Evolutionary conservation across 2,888 invertebrate species (phyloP).

Genomic region (Pristionchus japonicus): DNA sequence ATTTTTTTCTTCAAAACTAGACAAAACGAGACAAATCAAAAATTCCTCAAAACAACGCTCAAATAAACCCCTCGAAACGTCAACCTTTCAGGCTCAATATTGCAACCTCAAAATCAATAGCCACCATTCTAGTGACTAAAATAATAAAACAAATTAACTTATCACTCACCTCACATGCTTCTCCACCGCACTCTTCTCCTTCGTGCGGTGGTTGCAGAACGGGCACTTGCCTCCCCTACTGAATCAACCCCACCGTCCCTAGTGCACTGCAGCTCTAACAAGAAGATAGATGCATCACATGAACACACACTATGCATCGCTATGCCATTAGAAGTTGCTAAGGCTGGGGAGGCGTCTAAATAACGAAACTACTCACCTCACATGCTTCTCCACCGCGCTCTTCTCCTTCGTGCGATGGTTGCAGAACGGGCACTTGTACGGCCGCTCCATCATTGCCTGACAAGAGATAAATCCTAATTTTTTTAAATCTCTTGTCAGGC

Average conservation of each 20-base stretch:
- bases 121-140: too few species aligned
- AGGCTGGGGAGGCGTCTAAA: too few species aligned
- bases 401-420: constrained; percentile 64
- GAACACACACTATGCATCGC: too few species aligned
- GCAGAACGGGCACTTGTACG: constrained; percentile 67
- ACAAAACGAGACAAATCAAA: too few species aligned
- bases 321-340: too few species aligned
- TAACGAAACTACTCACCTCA: constrained; percentile 50
- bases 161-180: constrained; percentile 64
- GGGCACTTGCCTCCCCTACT: too few species aligned
- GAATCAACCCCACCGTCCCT: too few species aligned
- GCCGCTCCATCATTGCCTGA: constrained; percentile 58
- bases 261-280: too few species aligned
- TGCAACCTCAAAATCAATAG: too few species aligned
- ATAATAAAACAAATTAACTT: too few species aligned
- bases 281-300: too few species aligned
- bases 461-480: background rate
- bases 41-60: background rate
- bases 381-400: constrained; percentile 65
- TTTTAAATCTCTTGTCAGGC: background rate
- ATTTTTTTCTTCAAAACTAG: background rate
- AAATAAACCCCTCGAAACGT: background rate
- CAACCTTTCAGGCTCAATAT: background rate
- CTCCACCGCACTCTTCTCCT: constrained; percentile 63
- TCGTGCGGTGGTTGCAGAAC: constrained; percentile 64